phyloP scores from a whole-genome alignment of 2,113 vertebrate species.

The Anoplopoma fimbria region DNA sequence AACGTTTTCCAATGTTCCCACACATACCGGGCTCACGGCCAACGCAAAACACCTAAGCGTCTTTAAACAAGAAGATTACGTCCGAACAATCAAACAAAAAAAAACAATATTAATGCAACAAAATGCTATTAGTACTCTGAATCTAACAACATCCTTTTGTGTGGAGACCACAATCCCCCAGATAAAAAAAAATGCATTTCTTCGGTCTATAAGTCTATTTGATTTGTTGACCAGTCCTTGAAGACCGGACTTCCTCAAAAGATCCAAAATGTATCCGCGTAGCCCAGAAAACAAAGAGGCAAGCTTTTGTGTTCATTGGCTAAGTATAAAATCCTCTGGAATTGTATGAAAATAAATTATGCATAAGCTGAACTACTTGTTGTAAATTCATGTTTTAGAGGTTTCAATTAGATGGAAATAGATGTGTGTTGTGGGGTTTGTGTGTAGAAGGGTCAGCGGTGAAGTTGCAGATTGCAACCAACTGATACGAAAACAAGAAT shows the following conservation, averaged over 20 bases:
- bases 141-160: background rate
- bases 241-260: conserved; percentile 6
- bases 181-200: conserved; percentile 7
- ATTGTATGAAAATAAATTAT: background rate
- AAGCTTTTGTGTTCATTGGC: background rate
- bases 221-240: too few relatives aligned
- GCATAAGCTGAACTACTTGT: background rate
- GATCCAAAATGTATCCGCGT: conserved; percentile 19
- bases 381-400: background rate
- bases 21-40: conserved; percentile 45
- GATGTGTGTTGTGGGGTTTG: too few relatives aligned
- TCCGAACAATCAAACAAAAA: conserved; percentile 49
- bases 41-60: conserved; percentile 49
- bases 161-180: background rate
- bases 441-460: background rate
- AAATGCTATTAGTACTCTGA: background rate
- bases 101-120: conserved; percentile 16
- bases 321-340: background rate
- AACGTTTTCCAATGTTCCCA: conserved; percentile 51
- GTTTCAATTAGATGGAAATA: background rate
- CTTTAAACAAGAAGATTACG: conserved; percentile 43
- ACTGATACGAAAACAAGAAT: too few relatives aligned
- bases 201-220: background rate
- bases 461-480: background rate
- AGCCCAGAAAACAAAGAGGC: conserved; percentile 10